Percentiles rank a stretch among this genome's conserved stretches.
phyloP scores from a whole-genome alignment of 2,888 invertebrate genomes.

The Chymomyza fuscimana region DNA sequence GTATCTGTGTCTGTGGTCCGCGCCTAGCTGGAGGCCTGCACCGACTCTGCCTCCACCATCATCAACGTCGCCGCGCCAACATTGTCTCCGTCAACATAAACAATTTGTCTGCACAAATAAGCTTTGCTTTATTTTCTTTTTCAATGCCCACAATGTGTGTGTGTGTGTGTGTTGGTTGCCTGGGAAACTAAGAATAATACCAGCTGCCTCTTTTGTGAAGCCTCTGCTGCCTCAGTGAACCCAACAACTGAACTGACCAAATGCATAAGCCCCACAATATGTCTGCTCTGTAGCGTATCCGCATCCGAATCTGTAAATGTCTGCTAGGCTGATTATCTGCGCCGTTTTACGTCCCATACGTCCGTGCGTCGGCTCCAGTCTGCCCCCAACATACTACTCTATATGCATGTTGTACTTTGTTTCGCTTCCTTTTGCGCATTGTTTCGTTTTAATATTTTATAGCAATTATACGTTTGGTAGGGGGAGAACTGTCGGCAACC shows the following conservation, averaged over 20 bases:
- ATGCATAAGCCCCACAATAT: neutral
- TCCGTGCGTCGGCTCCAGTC: slow-evolving; percentile 14
- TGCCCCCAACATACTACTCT: neutral
- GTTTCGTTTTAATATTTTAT: slow-evolving; percentile 69
- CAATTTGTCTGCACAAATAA: slow-evolving; percentile 31
- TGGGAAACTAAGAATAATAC: neutral
- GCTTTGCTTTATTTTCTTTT: slow-evolving; percentile 15
- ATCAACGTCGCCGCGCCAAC: neutral
- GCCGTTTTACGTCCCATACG: neutral
- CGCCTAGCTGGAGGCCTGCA: neutral
- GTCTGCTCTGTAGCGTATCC: neutral
- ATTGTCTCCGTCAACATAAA: slow-evolving; percentile 19
- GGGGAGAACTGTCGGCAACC: slow-evolving; percentile 15
- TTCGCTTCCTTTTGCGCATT: slow-evolving; percentile 66
- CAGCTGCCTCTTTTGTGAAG: neutral
- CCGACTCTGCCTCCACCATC: neutral
- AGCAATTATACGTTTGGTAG: slow-evolving; percentile 41
- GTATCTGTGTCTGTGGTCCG: slow-evolving; percentile 2
- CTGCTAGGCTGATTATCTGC: slow-evolving; percentile 55
- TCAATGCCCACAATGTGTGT: neutral
- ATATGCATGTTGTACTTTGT: slow-evolving; percentile 44
- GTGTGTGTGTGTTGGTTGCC: neutral
- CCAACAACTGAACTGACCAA: neutral
- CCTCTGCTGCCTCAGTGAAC: neutral
- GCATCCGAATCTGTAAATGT: slow-evolving; percentile 25